A percentile compares a stretch with the other conserved stretches of the same genome.
Conservation (phyloP, 2,113 vertebrate species). For the Canis aureus region DNA sequence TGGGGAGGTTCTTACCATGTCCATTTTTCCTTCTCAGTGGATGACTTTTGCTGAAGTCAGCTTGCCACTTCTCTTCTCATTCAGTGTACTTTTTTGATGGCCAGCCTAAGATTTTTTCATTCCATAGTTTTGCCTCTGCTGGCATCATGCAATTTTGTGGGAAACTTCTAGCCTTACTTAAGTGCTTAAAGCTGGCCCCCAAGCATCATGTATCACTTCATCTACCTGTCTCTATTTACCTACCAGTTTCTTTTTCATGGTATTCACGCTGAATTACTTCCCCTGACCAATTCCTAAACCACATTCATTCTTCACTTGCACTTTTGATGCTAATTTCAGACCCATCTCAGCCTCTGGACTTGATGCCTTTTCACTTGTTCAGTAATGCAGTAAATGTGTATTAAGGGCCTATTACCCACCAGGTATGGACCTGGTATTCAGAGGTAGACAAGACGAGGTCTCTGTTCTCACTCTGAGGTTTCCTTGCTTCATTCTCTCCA, state of each 20-base stretch:
- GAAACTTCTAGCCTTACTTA: neutral
- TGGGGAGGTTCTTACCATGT: neutral
- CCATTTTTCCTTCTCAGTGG: neutral
- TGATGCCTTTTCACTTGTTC: neutral
- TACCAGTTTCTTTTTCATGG: neutral
- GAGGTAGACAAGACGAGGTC: neutral
- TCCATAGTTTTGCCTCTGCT: neutral
- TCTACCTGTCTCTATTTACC: neutral
- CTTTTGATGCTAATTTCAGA: neutral
- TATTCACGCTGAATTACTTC: neutral
- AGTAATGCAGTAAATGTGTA: neutral
- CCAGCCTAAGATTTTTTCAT: neutral
- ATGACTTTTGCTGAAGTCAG: neutral
- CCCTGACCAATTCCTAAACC: neutral
- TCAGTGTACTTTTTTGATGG: neutral
- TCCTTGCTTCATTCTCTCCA: neutral
- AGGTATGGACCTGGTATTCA: accelerated
- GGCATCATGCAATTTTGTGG: neutral
- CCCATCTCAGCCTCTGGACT: neutral
- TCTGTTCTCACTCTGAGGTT: neutral
- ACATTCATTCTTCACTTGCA: neutral
- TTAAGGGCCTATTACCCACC: neutral
- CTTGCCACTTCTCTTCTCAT: neutral
- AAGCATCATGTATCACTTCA: neutral
- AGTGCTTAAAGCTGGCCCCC: neutral